Conservation (phyloP, 2,113 vertebrate species). For the Engraulis encrasicolus region DNA sequence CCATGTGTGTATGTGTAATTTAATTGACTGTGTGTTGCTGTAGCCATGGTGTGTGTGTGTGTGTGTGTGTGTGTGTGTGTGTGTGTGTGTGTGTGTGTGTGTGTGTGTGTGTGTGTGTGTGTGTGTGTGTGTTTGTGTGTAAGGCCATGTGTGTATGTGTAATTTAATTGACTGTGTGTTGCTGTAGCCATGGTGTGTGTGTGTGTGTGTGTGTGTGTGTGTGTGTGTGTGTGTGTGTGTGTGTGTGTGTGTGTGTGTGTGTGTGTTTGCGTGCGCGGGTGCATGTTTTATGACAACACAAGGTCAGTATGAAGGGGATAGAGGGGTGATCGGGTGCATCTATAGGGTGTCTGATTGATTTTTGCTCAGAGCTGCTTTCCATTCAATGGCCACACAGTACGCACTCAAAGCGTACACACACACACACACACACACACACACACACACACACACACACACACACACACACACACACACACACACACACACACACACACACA, state of each 20-base stretch:
- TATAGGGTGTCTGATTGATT: slow-evolving; percentile 3
- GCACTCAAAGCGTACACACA: background rate
- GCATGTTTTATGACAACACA: background rate
- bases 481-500: background rate
- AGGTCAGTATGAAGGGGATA: background rate
- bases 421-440: background rate
- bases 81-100: background rate
- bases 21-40: background rate
- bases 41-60: background rate
- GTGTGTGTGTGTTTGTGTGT: background rate
- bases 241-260: background rate
- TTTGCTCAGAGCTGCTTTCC: background rate
- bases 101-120: background rate
- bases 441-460: background rate
- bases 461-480: background rate
- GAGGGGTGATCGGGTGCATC: background rate
- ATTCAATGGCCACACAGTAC: background rate
- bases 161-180: too few species aligned
- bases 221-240: background rate
- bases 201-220: background rate
- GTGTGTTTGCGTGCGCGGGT: background rate
- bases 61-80: background rate
- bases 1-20: background rate
- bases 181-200: too few species aligned
- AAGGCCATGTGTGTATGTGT: background rate